Evolutionary conservation across 2,797 vertebrate genomes (phyloP), one percentile per base, ranked within the genome.

Genomic region (Naso thynnoides): DNA sequence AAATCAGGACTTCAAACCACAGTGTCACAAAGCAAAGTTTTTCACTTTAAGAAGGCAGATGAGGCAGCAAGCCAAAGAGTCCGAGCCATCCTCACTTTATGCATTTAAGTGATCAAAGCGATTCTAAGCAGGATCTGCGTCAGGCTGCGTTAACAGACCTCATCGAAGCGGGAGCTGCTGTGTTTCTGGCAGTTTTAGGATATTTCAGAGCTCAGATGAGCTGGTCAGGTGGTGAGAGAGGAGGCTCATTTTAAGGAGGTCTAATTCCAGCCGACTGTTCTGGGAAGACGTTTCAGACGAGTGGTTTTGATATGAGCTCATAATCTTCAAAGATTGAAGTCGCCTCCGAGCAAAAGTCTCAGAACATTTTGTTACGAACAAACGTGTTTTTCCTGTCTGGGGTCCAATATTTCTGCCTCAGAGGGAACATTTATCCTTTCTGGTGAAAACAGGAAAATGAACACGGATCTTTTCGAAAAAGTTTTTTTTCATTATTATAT

Each of bases 101-200:
- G 47, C 26, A 71, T 66, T 52, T 44, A 23, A 42, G 19, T 77
- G 86, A 91, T 89, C 83, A 91, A 89, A 90, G 87, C 1, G 33
- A 52, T 78, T 67, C 26, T 72, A 27, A 38, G 65, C 53, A 39
- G 79, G 85, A 79, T 82, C 73, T 5, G 18, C 26, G 77, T 90
- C 84, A 60, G 64, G 33, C 31, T 6, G 54, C 42, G 45, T 90
- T 79, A 83, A 23, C 54, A 55, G 50, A 50, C 62, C 29, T 55
- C 39, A 1, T 13, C 2, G 5, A 52, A 38, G 59, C 2, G 5
- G 45, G 49, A 54, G 45, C 10, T 1, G 24, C 29, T 50, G 23
- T 6, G 27, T 44, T 71, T 74, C 31, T 76, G 68, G 0, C 55
- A 53, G 45, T 54, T 64, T 33, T 44, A 31, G 60, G 57, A 58